Percentiles rank a stretch among this genome's conserved stretches.
These are phyloP conservation scores for Meloidogyne hapla DNA, from an alignment of 1,140 invertebrate genomes.

Conservation along the genomic window DNA sequence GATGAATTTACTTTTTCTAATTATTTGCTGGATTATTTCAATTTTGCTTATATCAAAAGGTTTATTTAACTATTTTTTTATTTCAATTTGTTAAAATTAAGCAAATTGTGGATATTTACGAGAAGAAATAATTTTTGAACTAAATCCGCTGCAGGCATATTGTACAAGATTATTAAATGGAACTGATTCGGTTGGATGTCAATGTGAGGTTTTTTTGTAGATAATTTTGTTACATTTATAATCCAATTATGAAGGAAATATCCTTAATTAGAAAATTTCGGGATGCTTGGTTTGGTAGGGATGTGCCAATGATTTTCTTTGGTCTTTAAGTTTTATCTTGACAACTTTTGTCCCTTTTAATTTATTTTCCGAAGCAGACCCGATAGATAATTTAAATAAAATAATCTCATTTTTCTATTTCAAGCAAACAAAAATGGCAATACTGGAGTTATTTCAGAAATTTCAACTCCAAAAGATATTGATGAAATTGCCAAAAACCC, in stretches of 20 bases:
- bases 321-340: too few species aligned
- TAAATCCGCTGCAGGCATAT: not conserved
- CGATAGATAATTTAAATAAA: too few species aligned
- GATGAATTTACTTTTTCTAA: not conserved
- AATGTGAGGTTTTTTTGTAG: slow-evolving; percentile 17
- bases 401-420: too few species aligned
- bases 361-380: too few species aligned
- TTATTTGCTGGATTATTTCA: not conserved
- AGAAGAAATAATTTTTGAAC: slow-evolving; percentile 20
- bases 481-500: not conserved
- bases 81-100: not conserved
- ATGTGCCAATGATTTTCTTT: too few species aligned
- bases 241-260: too few species aligned
- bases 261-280: too few species aligned
- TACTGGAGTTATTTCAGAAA: slow-evolving; percentile 1
- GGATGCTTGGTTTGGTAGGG: too few species aligned
- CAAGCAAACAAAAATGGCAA: slow-evolving; percentile 24
- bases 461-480: not conserved
- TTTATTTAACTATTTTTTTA: not conserved
- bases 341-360: too few species aligned
- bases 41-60: not conserved
- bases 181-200: slow-evolving; percentile 34
- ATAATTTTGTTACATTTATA: slow-evolving; percentile 13
- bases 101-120: not conserved
- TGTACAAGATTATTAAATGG: slow-evolving; percentile 39